Percentiles rank a stretch among this genome's conserved stretches.
phyloP scores from a whole-genome alignment of 2,113 vertebrate genomes.

The Erythrocebus patas region DNA sequence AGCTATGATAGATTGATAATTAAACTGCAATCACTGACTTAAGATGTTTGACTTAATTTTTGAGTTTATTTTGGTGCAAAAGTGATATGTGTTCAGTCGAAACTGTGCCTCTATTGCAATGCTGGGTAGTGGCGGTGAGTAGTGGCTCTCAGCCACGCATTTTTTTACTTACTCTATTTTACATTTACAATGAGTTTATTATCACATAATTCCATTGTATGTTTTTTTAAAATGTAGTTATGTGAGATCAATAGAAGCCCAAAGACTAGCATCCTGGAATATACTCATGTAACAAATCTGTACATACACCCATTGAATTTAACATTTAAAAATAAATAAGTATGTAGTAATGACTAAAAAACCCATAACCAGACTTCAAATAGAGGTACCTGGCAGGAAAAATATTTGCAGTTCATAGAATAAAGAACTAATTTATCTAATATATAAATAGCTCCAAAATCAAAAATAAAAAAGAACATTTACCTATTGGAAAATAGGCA shows the following conservation, averaged over 20 bases:
- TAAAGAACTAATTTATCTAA: not conserved
- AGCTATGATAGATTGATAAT: not conserved
- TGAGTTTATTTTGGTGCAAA: not conserved
- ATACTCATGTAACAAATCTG: too few species aligned
- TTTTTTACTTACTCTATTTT: not conserved
- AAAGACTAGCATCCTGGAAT: too few species aligned
- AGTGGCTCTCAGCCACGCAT: not conserved
- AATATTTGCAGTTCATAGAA: not conserved
- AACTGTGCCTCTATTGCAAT: not conserved
- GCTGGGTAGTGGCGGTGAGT: not conserved
- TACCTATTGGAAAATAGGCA: not conserved
- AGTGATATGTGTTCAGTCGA: not conserved
- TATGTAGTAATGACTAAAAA: not conserved
- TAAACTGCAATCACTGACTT: not conserved
- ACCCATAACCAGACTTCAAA: not conserved
- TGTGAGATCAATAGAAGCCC: too few species aligned
- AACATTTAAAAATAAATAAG: too few species aligned
- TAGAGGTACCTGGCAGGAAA: not conserved
- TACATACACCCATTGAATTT: too few species aligned
- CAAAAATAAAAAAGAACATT: not conserved
- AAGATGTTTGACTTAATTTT: not conserved
- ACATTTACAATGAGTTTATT: not conserved
- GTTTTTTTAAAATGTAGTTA: not conserved
- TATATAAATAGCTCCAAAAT: not conserved
- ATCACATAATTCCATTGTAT: not conserved